Evolutionary conservation across 1,140 invertebrate genomes (phyloP), one percentile per base, ranked within the genome.

Genomic region (Drosophila pseudoananassae): DNA sequence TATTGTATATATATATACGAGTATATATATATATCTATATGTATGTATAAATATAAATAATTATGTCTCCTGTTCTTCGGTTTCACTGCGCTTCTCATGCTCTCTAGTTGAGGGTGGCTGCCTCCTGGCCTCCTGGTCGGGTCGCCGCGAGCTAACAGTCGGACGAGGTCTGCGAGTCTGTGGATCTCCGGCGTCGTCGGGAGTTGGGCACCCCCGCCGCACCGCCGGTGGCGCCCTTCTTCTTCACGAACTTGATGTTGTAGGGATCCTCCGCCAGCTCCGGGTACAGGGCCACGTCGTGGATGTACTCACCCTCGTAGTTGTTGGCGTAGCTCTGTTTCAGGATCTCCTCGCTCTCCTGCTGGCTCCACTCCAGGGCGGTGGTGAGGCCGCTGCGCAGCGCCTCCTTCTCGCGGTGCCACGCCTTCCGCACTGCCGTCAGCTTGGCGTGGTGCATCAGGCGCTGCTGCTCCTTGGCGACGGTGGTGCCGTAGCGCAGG

Each of bases 231-330:
- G 90, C 90, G 6, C 93, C 92, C 68, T 95, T 94, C 90, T 97
- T 97, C 92, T 97, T 97, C 9, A 96, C 94, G 89, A 98, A 98
- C 76, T 95, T 95, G 54, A 99, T 95, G 93, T 98, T 99, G 92
- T 97, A 98, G 2, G 98, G 97, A 93, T 99, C 98, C 92, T 99
- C 98, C 10, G 97, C 96, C 10, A 99, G 93, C 90, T 98, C 97
- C 0, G 98, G 97, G 93, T 97, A 98, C 14, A 95, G 92, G 76
- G 96, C 95, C 14, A 98, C 95, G 85, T 98, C 96, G 91, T 98
- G 97, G 61, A 97, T 95, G 93, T 98, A 98, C 81, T 98, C 96
- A 50, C 96, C 97, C 81, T 98, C 96, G 92, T 98, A 98, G 74
- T 95, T 96, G 4, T 94, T 93, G 10, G 96, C 96, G 77, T 95